phyloP scores from a whole-genome alignment of 2,797 vertebrate species.

The Alexandromys oeconomus region DNA sequence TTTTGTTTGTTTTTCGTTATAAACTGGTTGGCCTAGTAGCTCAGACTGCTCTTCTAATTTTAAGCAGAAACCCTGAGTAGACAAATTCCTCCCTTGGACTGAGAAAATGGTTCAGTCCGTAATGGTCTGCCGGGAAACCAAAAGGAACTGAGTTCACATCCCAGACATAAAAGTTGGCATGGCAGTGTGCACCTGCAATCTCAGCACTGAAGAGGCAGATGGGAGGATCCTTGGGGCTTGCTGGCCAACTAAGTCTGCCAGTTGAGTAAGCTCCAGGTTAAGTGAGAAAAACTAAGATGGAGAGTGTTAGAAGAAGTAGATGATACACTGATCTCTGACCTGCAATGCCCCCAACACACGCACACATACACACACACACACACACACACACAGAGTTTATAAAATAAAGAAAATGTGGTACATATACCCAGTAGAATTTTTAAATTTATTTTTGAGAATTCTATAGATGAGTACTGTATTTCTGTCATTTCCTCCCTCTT shows the following conservation, averaged over 20 bases:
- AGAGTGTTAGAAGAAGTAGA: neutral
- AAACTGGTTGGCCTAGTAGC: no score
- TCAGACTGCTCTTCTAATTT: slow-evolving; percentile 35
- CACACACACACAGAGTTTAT: neutral
- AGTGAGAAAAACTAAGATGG: neutral
- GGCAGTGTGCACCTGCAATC: neutral
- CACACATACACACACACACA: neutral
- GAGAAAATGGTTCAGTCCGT: neutral
- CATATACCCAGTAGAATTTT: neutral
- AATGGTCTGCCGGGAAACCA: neutral
- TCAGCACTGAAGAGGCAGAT: neutral
- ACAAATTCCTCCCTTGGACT: neutral
- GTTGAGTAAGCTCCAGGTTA: neutral
- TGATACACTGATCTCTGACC: neutral
- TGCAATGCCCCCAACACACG: neutral
- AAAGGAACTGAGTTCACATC: neutral
- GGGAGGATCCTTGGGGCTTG: neutral
- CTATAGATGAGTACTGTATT: neutral
- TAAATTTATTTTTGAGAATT: neutral
- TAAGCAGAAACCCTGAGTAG: neutral
- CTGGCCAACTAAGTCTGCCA: neutral
- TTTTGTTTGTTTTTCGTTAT: neutral
- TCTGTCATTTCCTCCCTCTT: neutral
- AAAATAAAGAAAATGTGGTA: neutral
- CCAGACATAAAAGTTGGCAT: no score